Percentiles rank a stretch among this genome's conserved stretches.
Evolutionary conservation across 2,888 invertebrate species (phyloP).

Genomic region (Colostygia pectinataria): DNA sequence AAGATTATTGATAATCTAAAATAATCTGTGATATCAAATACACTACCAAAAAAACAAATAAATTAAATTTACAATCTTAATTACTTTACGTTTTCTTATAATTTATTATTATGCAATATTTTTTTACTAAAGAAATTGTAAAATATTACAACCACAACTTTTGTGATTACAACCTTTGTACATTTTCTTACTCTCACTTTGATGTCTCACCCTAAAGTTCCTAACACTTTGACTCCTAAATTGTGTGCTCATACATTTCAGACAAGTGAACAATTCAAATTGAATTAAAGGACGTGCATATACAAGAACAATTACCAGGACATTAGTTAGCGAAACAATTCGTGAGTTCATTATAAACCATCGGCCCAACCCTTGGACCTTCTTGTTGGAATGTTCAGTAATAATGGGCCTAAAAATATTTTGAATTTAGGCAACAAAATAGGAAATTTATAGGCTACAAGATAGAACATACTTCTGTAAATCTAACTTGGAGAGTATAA

Average conservation of each 20-base stretch:
- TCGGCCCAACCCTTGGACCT: conserved; percentile 50
- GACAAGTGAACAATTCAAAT: conserved; percentile 34
- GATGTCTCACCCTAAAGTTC: conserved; percentile 4
- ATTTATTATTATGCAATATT: too few relatives aligned
- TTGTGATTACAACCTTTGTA: too few relatives aligned
- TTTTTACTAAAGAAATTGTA: too few relatives aligned
- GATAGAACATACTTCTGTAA: too few relatives aligned
- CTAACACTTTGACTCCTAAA: conserved; percentile 2
- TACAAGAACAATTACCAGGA: conserved; percentile 49
- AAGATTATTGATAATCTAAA: too few relatives aligned
- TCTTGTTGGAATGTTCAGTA: conserved; percentile 59
- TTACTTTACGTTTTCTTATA: too few relatives aligned
- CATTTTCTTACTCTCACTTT: background rate
- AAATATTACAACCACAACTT: too few relatives aligned
- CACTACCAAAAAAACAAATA: too few relatives aligned
- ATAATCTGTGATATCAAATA: too few relatives aligned
- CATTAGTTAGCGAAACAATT: conserved; percentile 54
- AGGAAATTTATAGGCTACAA: too few relatives aligned
- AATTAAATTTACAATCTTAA: too few relatives aligned
- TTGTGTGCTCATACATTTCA: conserved; percentile 2
- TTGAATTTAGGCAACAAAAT: conserved; percentile 13
- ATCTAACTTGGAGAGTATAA: too few relatives aligned
- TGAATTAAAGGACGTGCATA: conserved; percentile 38
- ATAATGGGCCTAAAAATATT: conserved; percentile 55
- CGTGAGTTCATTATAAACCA: conserved; percentile 58